phyloP scores from a whole-genome alignment of 2,888 invertebrate species.

The Leptogaster cylindrica region DNA sequence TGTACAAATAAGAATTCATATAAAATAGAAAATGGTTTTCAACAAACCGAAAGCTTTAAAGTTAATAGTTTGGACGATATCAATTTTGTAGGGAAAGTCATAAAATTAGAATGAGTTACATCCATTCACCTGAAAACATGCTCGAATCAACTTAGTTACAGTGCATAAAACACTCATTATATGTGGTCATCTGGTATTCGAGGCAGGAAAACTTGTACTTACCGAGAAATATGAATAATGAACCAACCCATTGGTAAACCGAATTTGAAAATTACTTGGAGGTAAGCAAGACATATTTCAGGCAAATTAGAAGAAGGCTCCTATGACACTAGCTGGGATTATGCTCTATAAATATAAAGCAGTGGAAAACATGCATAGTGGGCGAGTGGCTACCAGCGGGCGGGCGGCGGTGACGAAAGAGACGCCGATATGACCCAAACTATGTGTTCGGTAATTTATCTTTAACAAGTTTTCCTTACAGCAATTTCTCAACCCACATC shows the following conservation, averaged over 20 bases:
- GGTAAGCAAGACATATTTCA: constrained; percentile 47
- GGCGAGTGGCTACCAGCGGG: neutral
- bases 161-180: constrained; percentile 45
- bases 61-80: too few species aligned
- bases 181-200: constrained; percentile 41
- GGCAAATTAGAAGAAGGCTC: constrained; percentile 46
- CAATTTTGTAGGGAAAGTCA: too few species aligned
- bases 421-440: constrained; percentile 24
- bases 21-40: too few species aligned
- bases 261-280: constrained; percentile 45
- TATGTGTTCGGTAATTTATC: constrained; percentile 46
- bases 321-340: constrained; percentile 43
- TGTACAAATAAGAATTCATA: too few species aligned
- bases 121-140: too few species aligned
- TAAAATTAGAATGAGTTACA: too few species aligned
- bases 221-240: constrained; percentile 43
- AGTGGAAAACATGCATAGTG: constrained; percentile 6
- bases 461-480: constrained; percentile 48
- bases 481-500: constrained; percentile 45
- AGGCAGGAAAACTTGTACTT: constrained; percentile 31
- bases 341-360: constrained; percentile 34
- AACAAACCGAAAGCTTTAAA: too few species aligned
- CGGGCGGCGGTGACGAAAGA: neutral
- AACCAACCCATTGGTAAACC: constrained; percentile 43
- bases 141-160: constrained; percentile 36